Base-by-base conservation (phyloP, 2,113 vertebrate species). In the Rhinopomastus cyanomelas region DNA sequence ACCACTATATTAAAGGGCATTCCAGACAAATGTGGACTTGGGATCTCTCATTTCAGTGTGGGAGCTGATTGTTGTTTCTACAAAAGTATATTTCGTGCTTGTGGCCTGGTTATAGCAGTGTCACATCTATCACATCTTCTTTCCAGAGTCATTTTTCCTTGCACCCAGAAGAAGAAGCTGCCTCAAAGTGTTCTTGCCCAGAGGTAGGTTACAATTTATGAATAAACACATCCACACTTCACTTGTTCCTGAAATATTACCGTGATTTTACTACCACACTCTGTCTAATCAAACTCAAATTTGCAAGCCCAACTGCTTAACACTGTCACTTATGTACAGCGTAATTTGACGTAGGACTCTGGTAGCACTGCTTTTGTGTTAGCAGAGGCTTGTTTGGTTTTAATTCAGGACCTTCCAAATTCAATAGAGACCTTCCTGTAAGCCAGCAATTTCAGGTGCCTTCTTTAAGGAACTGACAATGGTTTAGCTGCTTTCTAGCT, bases 321-420 rank as follows among this genome's bases (percentile, higher is more conserved):
- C 16, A 59, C 30, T 80, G 52, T n/a, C 37, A 57, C 36, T 57
- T 92, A 37, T 7, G 59, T 62, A 42, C 20, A 76, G 55, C 55
- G 73, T 36, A 57, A 48, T 80, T 55, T 74, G 76, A 74, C 66
- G 42, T 56, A 89, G 25, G 49, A 25, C 36, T 66, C 25, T 10
- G 8, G 59, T 27, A 68, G 7, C 61, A 49, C 17, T 76, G 73
- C 32, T 77, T 93, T 59, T 66, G 23, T 77, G 48, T 80, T 87
- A 85, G 52, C 8, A 29, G 25, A 77, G 29, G 36, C 69, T 64
- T 36, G 16, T 66, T 74, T 89, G 80, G 56, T 83, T 86, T 88
- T 77, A 55, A 69, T 92, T 92, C 55, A 62, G 37, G 44, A 36
- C 46, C n/a, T 82, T 95, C 42, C 78, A 94, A 62, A 76, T 81